A percentile compares a stretch with the other conserved stretches of the same genome.
Conservation (phyloP, 1,140 invertebrate genomes). For the Nylanderia fulva region DNA sequence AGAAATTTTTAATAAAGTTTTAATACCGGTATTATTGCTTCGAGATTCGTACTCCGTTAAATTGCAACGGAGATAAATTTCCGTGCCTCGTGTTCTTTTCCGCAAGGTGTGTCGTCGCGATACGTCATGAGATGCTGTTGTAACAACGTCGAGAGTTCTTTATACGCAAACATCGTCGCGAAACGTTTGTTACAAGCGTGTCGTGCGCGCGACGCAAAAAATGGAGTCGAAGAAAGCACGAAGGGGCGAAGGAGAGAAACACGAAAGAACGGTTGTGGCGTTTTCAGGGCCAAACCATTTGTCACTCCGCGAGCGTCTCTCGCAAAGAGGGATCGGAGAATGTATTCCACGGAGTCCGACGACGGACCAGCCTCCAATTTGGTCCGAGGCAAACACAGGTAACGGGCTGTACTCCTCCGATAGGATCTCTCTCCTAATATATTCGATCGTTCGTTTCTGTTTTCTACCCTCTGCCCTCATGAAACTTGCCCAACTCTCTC, state of each 20-base stretch:
- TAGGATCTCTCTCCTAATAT: slow-evolving; percentile 77
- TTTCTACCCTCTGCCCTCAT: slow-evolving; percentile 6
- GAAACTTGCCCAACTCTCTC: slow-evolving; percentile 42
- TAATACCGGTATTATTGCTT: neutral
- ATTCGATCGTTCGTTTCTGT: slow-evolving; percentile 67
- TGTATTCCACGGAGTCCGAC: slow-evolving; percentile 73
- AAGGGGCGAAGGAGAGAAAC: slow-evolving; percentile 54
- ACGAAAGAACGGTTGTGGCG: slow-evolving; percentile 71
- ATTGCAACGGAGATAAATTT: slow-evolving; percentile 17
- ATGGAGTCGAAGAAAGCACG: neutral
- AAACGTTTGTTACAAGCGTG: slow-evolving; percentile 60
- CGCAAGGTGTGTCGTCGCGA: slow-evolving; percentile 12
- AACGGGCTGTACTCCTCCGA: slow-evolving; percentile 74
- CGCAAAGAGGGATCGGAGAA: slow-evolving; percentile 70
- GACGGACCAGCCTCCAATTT: slow-evolving; percentile 75
- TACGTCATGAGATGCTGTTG: slow-evolving; percentile 25
- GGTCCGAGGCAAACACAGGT: slow-evolving; percentile 75
- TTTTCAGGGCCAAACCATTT: slow-evolving; percentile 72
- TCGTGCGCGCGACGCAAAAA: slow-evolving; percentile 40
- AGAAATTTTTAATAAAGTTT: neutral
- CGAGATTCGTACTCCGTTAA: neutral
- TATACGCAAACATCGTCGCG: slow-evolving; percentile 60
- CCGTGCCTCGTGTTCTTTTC: slow-evolving; percentile 17
- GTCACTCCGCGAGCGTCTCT: slow-evolving; percentile 75
- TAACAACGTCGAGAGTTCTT: slow-evolving; percentile 38